Percentiles rank a stretch among this genome's conserved stretches.
These are phyloP conservation scores for Casuarius casuarius DNA, from an alignment of 2,113 vertebrate species.

Conservation along the genomic window DNA sequence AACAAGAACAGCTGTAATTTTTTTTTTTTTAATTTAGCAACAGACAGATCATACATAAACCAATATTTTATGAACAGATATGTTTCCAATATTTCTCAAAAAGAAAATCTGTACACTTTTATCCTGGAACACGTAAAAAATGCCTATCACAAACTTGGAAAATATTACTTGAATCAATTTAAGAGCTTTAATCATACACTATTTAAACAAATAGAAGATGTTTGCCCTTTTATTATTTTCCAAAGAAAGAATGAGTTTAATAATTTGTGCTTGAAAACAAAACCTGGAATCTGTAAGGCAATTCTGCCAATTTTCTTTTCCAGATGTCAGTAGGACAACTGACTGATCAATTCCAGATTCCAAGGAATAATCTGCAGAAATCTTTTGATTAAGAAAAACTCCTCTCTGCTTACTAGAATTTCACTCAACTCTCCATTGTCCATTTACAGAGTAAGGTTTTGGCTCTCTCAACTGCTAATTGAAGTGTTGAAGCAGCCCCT, in stretches of 20 bases:
- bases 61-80: not conserved
- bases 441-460: not conserved
- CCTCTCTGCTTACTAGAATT: not conserved
- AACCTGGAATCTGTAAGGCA: not conserved
- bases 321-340: not conserved
- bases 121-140: rapidly evolving
- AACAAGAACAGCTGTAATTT: not conserved
- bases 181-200: not conserved
- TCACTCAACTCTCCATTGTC: not conserved
- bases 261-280: not conserved
- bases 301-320: not conserved
- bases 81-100: not conserved
- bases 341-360: not conserved
- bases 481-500: not conserved
- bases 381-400: not conserved
- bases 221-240: not conserved
- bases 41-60: not conserved
- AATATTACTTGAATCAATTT: not conserved
- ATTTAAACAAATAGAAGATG: not conserved
- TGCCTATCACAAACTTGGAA: not conserved
- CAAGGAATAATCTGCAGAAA: not conserved
- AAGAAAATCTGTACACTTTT: not conserved
- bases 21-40: not conserved
- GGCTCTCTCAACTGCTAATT: not conserved
- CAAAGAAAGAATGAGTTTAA: not conserved